These are phyloP conservation scores for Poecilia wingei DNA, from an alignment of 2,797 vertebrate genomes.

Conservation along the genomic window DNA sequence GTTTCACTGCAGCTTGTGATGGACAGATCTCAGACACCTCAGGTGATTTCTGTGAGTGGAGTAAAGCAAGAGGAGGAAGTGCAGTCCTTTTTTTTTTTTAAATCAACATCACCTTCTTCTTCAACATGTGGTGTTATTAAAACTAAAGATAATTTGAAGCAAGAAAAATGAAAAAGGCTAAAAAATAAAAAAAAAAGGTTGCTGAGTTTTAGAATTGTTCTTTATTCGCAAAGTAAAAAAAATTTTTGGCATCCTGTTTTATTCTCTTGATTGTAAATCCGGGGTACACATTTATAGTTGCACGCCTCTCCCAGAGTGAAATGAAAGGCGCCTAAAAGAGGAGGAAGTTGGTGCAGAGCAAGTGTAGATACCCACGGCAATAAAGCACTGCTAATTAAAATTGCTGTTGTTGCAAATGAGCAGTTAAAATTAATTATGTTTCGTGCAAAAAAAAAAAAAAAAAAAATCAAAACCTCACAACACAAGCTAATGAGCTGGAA, in stretches of 20 bases:
- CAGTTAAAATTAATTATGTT: slow-evolving; percentile 64
- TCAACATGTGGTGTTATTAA: neutral
- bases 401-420: slow-evolving; percentile 49
- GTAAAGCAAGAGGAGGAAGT: slow-evolving; percentile 20
- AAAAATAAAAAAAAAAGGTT: slow-evolving; percentile 13
- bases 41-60: slow-evolving; percentile 36
- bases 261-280: slow-evolving; percentile 43
- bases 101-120: slow-evolving; percentile 16
- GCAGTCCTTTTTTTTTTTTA: slow-evolving; percentile 11
- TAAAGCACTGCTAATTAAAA: slow-evolving; percentile 68
- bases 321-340: slow-evolving; percentile 54
- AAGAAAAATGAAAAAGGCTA: neutral
- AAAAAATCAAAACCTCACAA: slow-evolving; percentile 47
- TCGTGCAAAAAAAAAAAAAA: slow-evolving; percentile 38
- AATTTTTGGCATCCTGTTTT: slow-evolving; percentile 39
- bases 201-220: slow-evolving; percentile 19
- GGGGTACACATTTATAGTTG: slow-evolving; percentile 39
- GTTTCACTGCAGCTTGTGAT: slow-evolving; percentile 50
- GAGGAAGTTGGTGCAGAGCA: slow-evolving; percentile 32
- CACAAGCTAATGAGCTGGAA: slow-evolving; percentile 57
- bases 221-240: slow-evolving; percentile 29
- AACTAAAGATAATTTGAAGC: slow-evolving; percentile 23
- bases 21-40: slow-evolving; percentile 43
- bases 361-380: slow-evolving; percentile 32
- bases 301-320: slow-evolving; percentile 47